phyloP scores from a whole-genome alignment of 2,888 invertebrate genomes.

The Agrochola lychnidis region DNA sequence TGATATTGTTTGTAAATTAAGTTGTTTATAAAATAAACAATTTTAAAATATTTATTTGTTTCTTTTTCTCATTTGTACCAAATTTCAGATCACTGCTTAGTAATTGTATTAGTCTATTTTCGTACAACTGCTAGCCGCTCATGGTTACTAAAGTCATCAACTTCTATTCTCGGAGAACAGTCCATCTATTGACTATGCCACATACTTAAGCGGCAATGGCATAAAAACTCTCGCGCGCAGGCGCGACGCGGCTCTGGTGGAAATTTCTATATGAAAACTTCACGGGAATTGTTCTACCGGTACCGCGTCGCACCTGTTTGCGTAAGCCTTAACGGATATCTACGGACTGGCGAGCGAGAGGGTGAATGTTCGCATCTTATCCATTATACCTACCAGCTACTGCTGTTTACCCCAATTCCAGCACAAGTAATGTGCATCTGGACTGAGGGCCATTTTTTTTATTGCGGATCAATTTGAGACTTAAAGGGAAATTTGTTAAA shows the following conservation, averaged over 20 bases:
- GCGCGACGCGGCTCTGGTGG: too few relatives aligned
- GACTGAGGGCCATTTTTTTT: too few relatives aligned
- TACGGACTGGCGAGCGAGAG: neutral
- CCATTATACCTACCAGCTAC: neutral
- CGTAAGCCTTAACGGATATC: neutral
- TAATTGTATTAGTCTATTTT: neutral
- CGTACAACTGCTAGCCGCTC: neutral
- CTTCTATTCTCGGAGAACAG: slow-evolving; percentile 1
- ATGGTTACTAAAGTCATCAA: neutral
- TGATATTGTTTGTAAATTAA: slow-evolving; percentile 82
- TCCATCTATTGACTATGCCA: neutral
- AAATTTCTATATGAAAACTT: too few relatives aligned
- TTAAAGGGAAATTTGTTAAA: too few relatives aligned
- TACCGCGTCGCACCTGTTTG: too few relatives aligned
- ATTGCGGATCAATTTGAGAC: too few relatives aligned
- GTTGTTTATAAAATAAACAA: slow-evolving; percentile 89
- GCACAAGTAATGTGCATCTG: neutral
- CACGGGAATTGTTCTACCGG: too few relatives aligned
- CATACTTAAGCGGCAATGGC: neutral
- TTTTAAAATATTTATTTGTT: slow-evolving; percentile 67
- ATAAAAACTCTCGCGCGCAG: neutral
- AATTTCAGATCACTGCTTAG: neutral
- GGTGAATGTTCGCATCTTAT: neutral
- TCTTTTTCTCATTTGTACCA: slow-evolving; percentile 43
- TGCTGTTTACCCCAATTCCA: too few relatives aligned